Evolutionary conservation across 2,113 vertebrate species (phyloP), one percentile per base, ranked within the genome.

Genomic region (Syngnathus typhle): DNA sequence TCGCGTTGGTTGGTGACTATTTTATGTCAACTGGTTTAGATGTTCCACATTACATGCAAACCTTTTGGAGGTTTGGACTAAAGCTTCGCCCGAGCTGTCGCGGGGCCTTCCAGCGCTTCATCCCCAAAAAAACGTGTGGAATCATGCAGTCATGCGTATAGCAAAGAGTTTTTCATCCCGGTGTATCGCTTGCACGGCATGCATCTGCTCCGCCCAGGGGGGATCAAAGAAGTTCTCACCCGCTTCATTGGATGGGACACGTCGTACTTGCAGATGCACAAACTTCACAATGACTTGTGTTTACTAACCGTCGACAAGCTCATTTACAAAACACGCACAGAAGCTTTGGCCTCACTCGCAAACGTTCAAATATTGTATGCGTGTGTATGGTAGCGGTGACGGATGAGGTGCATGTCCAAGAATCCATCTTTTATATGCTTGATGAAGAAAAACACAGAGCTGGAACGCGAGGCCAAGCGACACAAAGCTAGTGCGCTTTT

Each of bases 161-260:
- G 60, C 39, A 19, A 44, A 44, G 21, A 43, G 1, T 19, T 23
- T 62, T 62, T 61, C 38, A 61, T 44, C 39, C 60, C 41, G 41
- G 60, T 44, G 39, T 62, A 62, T 62, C 60, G 18, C 27, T 27
- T 23, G 41, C 60, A 44, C n/a, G 39, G n/a, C 60, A 62, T n/a
- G 15, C 39, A 23, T 62, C 60, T 12, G 41, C 60, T 62, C n/a
- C 21, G n/a, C 60, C 60, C 60, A 32, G 27, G 60, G 15, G 39
- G 60, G 41, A 62, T 27, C 41, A 44, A 18, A 61, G 58, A 43
- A 27, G 60, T 62, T 44, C 9, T 44, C 21, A 12, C 60, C 27
- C 54, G 37, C 38, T 18, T 39, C 59, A 60, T 41, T 39, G 37
- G 59, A n/a, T 60, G 37, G 10, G 60, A 61, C 60, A 43, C 38